Evolutionary conservation across 2,797 vertebrate genomes (phyloP), one percentile per base, ranked within the genome.

Genomic region (Iguana delicatissima): DNA sequence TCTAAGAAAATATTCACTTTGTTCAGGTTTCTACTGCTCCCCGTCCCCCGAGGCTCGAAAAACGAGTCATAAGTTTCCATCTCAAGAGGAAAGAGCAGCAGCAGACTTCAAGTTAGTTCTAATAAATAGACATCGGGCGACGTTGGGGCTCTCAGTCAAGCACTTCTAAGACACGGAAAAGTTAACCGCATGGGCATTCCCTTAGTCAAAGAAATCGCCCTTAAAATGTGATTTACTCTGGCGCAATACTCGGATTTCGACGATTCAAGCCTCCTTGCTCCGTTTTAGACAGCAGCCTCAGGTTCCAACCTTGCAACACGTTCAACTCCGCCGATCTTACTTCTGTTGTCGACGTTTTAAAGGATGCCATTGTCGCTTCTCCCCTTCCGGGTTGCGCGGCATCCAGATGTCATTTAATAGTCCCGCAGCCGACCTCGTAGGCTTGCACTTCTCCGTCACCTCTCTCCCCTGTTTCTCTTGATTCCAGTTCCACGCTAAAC

Each of bases 401-500:
- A 1, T n/a, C 32, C 9, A 67, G 9, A 52, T 13, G 29, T 52
- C 62, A 90, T 90, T 20, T 24, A 6, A 38, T 24, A 59, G 52
- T 76, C 59, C 89, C 84, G 89, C 87, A n/a, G 8, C 55, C 20
- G 16, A 59, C 80, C 80, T 59, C 57, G 7, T 32, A 1, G 38
- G 2, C 7, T 18, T 16, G 29, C 90, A n/a, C 88, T 91, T 89
- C 87, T 29, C 91, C 82, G 92, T 12, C 76, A n/a, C 90, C 91
- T 82, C 90, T 77, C 85, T n/a, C 42, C 2, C 89, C 32, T 16
- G 13, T 52, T 35, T 35, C 18, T 26, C 80, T 82, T 80, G 73
- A 42, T 88, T 94, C 92, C 91, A 8, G 90, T 93, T 89, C 59
- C 10, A 26, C 73, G 85, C 85, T 73, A 84, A 82, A 22, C 0